A percentile compares a stretch with the other conserved stretches of the same genome.
Conservation (phyloP, 1,140 invertebrate species). For the Drosophila tristis region DNA sequence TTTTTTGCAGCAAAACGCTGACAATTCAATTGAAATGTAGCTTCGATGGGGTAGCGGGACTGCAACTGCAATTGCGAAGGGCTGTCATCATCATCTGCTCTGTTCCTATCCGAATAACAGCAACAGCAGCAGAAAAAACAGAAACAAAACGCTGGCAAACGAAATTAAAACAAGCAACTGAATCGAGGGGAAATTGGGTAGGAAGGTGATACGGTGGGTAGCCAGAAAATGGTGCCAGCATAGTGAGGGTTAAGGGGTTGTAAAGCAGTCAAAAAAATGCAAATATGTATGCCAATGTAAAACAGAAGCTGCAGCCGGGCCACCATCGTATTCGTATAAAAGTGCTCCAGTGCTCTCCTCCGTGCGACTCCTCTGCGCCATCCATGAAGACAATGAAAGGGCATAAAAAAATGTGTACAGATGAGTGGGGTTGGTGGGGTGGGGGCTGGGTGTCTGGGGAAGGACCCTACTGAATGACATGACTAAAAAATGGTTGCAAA, state of each 20-base stretch:
- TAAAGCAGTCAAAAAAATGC: conserved; percentile 51
- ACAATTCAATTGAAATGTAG: conserved; percentile 74
- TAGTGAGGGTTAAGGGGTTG: conserved; percentile 23
- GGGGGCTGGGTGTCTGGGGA: conserved; percentile 4
- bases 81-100: conserved; percentile 43
- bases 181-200: not conserved
- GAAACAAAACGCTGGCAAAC: conserved; percentile 47
- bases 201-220: not conserved
- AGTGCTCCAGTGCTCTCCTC: conserved; percentile 34
- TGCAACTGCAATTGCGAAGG: conserved; percentile 45
- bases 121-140: conserved; percentile 13
- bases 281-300: conserved; percentile 70
- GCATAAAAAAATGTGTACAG: conserved; percentile 43
- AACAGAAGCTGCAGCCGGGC: conserved; percentile 50
- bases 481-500: conserved; percentile 33
- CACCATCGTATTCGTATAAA: conserved; percentile 39
- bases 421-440: not conserved
- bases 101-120: conserved; percentile 9
- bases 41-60: conserved; percentile 4
- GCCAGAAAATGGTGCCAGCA: too few species aligned
- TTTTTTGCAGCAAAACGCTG: conserved; percentile 61
- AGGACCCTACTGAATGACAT: conserved; percentile 42
- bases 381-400: conserved; percentile 57
- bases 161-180: conserved; percentile 71
- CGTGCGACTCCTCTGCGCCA: conserved; percentile 14